Conservation (phyloP, 2,113 vertebrate genomes). For the Peromyscus californicus region DNA sequence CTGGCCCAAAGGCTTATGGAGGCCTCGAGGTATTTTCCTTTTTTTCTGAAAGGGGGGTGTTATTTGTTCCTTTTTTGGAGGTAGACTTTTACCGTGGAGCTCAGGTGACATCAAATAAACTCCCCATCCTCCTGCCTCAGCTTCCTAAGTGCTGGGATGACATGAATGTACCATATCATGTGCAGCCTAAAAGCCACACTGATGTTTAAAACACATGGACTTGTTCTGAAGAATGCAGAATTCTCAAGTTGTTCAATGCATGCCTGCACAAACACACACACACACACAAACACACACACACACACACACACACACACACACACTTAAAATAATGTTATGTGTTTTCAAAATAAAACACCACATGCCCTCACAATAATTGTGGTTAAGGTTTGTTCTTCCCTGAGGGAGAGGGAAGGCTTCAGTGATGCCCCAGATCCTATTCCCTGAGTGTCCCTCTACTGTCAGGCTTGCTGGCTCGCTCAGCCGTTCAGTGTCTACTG, state of each 20-base stretch:
- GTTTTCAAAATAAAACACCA: slow-evolving; percentile 18
- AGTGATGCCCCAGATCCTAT: not conserved
- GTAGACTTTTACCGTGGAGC: not conserved
- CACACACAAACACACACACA: rapidly evolving
- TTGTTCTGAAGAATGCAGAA: not conserved
- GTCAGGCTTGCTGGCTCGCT: no score
- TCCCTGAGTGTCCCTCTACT: not conserved
- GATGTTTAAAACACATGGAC: not conserved
- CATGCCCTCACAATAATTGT: not conserved
- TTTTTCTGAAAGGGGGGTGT: not conserved
- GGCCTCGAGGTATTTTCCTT: not conserved
- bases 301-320: no score
- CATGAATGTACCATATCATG: not conserved
- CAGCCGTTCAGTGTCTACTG: rapidly evolving
- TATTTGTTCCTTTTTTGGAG: not conserved
- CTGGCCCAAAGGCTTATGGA: not conserved
- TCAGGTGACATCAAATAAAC: not conserved
- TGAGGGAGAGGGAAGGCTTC: not conserved
- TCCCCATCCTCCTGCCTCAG: not conserved
- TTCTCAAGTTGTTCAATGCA: not conserved
- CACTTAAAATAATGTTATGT: not conserved
- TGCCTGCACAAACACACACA: no score
- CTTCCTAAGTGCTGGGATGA: not conserved
- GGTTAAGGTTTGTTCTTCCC: not conserved
- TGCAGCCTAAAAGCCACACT: not conserved